Evolutionary conservation across 35 echinoderm and acorn worm species (phyloP).

Genomic region (Stichopus chloronotus): DNA sequence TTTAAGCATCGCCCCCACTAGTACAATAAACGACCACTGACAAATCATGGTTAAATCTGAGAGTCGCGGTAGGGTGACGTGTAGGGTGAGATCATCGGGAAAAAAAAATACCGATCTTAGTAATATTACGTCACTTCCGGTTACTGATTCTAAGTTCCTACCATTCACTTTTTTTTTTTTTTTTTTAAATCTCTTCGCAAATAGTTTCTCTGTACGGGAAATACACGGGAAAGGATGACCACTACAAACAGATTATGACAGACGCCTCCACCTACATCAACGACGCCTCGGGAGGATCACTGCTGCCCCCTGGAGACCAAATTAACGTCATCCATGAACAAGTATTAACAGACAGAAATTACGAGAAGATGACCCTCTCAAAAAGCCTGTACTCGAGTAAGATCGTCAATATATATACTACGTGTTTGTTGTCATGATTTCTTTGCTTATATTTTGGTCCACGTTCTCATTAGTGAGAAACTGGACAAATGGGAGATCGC

Average conservation of each 20-base stretch:
- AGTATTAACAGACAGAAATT: not conserved
- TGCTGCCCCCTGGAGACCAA: constrained; percentile 55
- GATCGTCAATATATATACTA: not conserved
- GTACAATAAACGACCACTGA: too few relatives aligned
- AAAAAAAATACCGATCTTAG: too few relatives aligned
- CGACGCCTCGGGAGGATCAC: constrained; percentile 5
- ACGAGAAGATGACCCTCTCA: not conserved
- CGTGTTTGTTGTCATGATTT: not conserved
- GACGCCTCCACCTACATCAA: constrained; percentile 75
- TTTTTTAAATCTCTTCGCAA: not conserved
- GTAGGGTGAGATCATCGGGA: too few relatives aligned
- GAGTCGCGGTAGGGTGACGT: too few relatives aligned
- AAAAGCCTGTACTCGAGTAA: constrained; percentile 30
- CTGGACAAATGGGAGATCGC: too few relatives aligned
- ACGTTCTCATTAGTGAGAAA: not conserved
- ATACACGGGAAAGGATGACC: constrained; percentile 47
- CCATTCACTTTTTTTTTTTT: not conserved
- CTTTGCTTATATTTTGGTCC: not conserved
- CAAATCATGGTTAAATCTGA: too few relatives aligned
- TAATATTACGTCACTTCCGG: too few relatives aligned
- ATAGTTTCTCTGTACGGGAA: constrained; percentile 64
- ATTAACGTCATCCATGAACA: constrained; percentile 57
- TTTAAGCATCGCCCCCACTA: too few relatives aligned
- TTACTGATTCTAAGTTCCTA: too few relatives aligned
- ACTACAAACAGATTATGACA: constrained; percentile 65